These are phyloP conservation scores for Sarcophaga bullata DNA, from an alignment of 1,140 invertebrate species.

Conservation along the genomic window DNA sequence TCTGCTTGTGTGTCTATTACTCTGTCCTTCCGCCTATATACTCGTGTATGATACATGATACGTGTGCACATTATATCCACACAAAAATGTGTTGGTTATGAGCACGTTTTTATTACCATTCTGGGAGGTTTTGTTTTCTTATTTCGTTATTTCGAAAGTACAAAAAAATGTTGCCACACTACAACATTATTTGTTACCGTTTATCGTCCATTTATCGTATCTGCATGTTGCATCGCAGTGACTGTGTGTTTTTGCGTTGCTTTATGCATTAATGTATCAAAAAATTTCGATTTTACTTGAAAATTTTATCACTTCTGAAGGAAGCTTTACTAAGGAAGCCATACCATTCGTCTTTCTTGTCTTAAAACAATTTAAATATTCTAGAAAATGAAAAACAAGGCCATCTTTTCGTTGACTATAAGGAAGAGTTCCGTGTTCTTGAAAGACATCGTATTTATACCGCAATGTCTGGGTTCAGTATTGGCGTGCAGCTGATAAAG, in stretches of 20 bases:
- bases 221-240: neutral
- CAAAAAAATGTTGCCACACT: conserved; percentile 35
- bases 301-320: neutral
- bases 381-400: no score
- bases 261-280: neutral
- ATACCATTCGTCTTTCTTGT: no score
- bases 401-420: no score
- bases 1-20: neutral
- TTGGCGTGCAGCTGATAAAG: no score
- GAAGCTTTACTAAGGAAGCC: neutral
- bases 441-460: no score
- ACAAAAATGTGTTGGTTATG: neutral
- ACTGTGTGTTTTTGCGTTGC: neutral
- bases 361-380: no score
- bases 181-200: conserved; percentile 33
- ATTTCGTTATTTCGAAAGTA: conserved; percentile 40
- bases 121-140: conserved; percentile 23
- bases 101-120: conserved; percentile 34
- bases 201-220: neutral
- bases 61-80: neutral
- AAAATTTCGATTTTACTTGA: neutral
- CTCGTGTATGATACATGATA: neutral
- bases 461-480: no score
- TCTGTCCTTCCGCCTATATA: neutral
- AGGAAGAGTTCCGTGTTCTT: no score